Conservation (phyloP, 2,888 invertebrate genomes). For the Neria commutata region DNA sequence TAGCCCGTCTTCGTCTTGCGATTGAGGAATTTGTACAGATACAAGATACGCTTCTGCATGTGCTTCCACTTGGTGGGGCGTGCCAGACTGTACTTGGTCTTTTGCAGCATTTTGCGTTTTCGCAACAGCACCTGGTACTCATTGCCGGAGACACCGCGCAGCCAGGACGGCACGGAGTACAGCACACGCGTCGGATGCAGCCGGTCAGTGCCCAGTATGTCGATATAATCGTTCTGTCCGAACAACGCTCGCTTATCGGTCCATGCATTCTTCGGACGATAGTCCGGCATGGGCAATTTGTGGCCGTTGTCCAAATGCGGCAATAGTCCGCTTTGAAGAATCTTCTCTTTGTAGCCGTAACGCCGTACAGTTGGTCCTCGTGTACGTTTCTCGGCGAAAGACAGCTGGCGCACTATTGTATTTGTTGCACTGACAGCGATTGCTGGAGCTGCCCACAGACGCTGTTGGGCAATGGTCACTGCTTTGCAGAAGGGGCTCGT, state of each 20-base stretch:
- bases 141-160: slow-evolving; percentile 85
- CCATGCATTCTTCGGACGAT: slow-evolving; percentile 79
- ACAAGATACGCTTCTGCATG: slow-evolving; percentile 74
- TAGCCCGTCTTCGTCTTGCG: slow-evolving; percentile 77
- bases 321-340: slow-evolving; percentile 72
- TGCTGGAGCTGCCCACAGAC: neutral
- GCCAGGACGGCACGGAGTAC: slow-evolving; percentile 87
- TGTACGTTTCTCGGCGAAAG: slow-evolving; percentile 57
- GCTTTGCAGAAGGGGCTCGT: slow-evolving; percentile 33
- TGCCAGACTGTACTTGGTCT: slow-evolving; percentile 66
- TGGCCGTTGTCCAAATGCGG: slow-evolving; percentile 69
- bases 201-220: slow-evolving; percentile 86
- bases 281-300: slow-evolving; percentile 71
- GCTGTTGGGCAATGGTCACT: slow-evolving; percentile 5
- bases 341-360: slow-evolving; percentile 70
- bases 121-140: slow-evolving; percentile 77
- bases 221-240: slow-evolving; percentile 97
- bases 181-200: slow-evolving; percentile 83
- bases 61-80: slow-evolving; percentile 82
- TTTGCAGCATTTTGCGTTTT: slow-evolving; percentile 71
- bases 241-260: slow-evolving; percentile 77
- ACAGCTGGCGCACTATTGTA: slow-evolving; percentile 68
- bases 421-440: neutral
- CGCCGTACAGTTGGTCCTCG: slow-evolving; percentile 69
- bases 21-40: slow-evolving; percentile 79